Base-by-base conservation (phyloP, 2,797 vertebrate species). In the Coregonus sp. region DNA sequence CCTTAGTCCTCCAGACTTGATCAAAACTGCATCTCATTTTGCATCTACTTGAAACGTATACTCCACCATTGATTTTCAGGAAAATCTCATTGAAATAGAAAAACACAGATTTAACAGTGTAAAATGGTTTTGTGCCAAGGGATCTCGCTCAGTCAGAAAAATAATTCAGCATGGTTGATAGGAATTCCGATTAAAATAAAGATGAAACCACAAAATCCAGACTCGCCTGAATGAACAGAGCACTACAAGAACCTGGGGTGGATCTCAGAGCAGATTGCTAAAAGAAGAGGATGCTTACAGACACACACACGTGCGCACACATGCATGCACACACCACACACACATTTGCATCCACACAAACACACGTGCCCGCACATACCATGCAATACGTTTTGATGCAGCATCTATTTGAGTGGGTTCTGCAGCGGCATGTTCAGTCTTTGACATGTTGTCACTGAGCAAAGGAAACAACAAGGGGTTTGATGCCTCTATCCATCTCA, bases 401-500 rank as follows among this genome's bases (percentile, higher is more conserved):
- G 47, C 12, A 25, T 40, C 61, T 31, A 76, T 77, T 71, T 52
- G 15, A 80, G 25, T 47, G 16, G 66, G 51, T 66, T 68, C 9
- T 75, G 75, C 20, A 35, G 47, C 12, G 37, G 33, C 61, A 40
- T 78, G 79, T 71, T 54, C 20, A 79, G 35, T 52, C 50, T 80
- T 85, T 47, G 59, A 37, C 80, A 83, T 84, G 65, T 75, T 15
- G 65, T 67, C 65, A 67, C 65, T 15, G 66, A 80, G 65, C 75
- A 75, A 37, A 78, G 76, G 75, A 52, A 7, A n/a, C 67, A 37
- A 40, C 35, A 40, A 14, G n/a, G 63, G 61, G 61, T 86, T 65
- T 80, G 76, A 76, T 81, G 80, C 63, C 76, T 52, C 76, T 84
- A 50, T 11, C 18, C 69, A 47, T 20, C 81, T 78, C 40, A 50